These are phyloP conservation scores for Cyprinodon tularosa DNA, from an alignment of 2,113 vertebrate genomes.

Conservation along the genomic window DNA sequence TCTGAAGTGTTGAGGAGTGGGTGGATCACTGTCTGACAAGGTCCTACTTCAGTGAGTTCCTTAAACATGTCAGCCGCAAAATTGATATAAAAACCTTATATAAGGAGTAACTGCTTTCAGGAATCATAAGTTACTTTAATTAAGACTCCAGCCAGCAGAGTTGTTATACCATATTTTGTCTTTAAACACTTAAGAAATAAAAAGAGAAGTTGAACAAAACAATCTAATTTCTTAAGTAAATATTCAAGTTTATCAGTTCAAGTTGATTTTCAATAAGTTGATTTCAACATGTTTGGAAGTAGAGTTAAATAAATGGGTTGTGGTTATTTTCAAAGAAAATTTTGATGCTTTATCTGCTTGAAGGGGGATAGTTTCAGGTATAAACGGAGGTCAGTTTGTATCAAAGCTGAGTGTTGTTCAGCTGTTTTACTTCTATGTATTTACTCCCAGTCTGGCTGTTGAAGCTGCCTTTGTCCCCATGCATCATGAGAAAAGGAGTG, in stretches of 20 bases:
- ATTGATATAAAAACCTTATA: too few species aligned
- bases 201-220: neutral
- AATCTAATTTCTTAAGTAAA: neutral
- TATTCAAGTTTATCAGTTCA: neutral
- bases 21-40: neutral
- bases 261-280: neutral
- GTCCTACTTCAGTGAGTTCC: neutral
- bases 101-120: neutral
- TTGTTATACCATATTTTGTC: too few species aligned
- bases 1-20: neutral
- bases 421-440: neutral
- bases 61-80: neutral
- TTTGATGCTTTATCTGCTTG: neutral
- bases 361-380: neutral
- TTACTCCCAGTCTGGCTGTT: neutral
- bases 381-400: too few species aligned
- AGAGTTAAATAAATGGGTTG: neutral
- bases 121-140: neutral
- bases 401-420: too few species aligned
- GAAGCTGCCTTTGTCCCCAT: slow-evolving; percentile 55
- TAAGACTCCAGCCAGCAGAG: neutral
- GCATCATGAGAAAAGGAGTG: slow-evolving; percentile 58
- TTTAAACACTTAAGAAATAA: neutral
- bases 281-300: neutral
- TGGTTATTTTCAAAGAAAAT: neutral